phyloP scores from a whole-genome alignment of 2,113 vertebrate species.

The Pelecanoides urinatrix region DNA sequence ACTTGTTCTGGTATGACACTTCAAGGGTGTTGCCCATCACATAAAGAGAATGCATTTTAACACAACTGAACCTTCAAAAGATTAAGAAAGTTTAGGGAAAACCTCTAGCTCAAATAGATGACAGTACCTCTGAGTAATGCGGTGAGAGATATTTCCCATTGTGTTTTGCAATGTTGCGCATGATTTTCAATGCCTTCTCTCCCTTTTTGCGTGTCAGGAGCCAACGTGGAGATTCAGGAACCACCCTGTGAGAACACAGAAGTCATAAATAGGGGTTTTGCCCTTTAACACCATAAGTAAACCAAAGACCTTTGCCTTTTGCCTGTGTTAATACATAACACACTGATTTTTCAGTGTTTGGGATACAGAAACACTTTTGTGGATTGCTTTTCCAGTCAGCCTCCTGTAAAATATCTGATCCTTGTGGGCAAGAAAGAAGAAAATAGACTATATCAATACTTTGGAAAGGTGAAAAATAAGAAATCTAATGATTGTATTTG shows the following conservation, averaged over 20 bases:
- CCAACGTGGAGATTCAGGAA: conserved; percentile 97
- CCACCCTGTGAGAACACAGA: conserved; percentile 75
- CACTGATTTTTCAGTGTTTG: not conserved
- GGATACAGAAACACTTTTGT: not conserved
- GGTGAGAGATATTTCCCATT: conserved; percentile 81
- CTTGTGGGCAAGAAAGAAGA: not conserved
- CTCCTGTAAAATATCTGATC: not conserved
- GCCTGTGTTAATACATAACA: not conserved
- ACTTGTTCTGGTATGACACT: not conserved
- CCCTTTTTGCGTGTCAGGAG: conserved; percentile 87
- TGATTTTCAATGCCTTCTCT: conserved; percentile 81
- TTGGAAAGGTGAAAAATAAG: not conserved
- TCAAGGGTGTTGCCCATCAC: not conserved
- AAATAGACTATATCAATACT: not conserved
- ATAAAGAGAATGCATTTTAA: not conserved
- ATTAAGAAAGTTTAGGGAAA: not conserved
- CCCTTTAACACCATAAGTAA: not conserved
- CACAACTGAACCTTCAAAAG: not conserved
- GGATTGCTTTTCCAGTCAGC: not conserved
- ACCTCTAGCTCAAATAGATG: not conserved
- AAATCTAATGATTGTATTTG: not conserved
- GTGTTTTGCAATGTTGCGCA: conserved; percentile 84
- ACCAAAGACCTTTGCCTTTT: not conserved
- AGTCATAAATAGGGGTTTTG: not conserved
- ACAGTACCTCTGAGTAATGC: conserved; percentile 81